phyloP scores from a whole-genome alignment of 2,797 vertebrate genomes.

The Lerista edwardsae region DNA sequence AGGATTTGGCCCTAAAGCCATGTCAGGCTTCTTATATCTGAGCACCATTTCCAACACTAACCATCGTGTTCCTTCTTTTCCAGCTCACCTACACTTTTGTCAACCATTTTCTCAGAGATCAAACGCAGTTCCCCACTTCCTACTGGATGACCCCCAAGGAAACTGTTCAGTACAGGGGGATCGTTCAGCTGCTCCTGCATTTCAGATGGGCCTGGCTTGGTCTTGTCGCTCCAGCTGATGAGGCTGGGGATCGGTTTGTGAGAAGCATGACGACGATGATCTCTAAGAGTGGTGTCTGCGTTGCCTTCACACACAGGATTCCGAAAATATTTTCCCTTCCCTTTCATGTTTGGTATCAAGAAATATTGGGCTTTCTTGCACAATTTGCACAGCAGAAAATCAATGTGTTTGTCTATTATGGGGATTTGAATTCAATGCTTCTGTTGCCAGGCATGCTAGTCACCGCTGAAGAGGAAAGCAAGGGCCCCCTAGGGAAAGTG shows the following conservation, averaged over 20 bases:
- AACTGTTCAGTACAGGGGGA: background rate
- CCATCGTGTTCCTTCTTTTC: background rate
- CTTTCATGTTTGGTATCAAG: too few relatives aligned
- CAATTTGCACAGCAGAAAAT: background rate
- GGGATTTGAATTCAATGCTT: constrained; percentile 12
- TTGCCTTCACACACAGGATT: background rate
- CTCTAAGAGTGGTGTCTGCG: background rate
- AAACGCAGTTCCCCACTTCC: constrained; percentile 2
- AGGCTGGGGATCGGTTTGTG: constrained; percentile 5
- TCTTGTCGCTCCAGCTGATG: background rate
- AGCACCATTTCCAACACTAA: background rate
- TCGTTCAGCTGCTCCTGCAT: background rate
- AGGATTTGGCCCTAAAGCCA: too few relatives aligned
- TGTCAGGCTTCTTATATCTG: too few relatives aligned
- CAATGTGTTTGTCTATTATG: constrained; percentile 15
- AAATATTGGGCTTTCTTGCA: background rate
- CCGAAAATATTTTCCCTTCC: background rate
- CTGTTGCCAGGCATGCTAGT: background rate
- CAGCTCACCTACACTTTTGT: constrained; percentile 11
- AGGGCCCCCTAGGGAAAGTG: background rate
- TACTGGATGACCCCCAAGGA: constrained; percentile 22
- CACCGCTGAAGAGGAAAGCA: background rate
- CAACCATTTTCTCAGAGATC: background rate
- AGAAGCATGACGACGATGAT: background rate
- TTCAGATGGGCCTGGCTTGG: constrained; percentile 11